Evolutionary conservation across 2,113 vertebrate species (phyloP).

Genomic region (Copsychus sechellarum): DNA sequence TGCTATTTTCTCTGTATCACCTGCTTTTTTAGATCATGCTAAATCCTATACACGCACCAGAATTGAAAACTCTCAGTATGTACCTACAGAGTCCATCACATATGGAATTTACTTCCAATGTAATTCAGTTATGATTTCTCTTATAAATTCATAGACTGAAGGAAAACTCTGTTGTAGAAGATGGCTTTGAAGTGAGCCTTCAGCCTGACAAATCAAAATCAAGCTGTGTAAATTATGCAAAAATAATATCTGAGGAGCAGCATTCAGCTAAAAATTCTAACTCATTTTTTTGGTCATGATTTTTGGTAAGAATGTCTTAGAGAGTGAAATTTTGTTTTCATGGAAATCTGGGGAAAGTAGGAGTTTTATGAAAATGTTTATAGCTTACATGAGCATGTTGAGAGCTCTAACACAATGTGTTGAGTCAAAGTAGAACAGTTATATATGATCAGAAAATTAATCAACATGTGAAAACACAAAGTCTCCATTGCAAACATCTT

Average conservation of each 20-base stretch:
- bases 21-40: neutral
- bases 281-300: neutral
- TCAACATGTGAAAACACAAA: neutral
- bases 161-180: neutral
- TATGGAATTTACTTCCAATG: too few species aligned
- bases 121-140: neutral
- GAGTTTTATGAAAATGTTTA: neutral
- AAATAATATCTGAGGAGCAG: neutral
- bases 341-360: neutral
- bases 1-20: neutral
- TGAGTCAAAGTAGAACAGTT: neutral
- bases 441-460: neutral
- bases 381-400: neutral
- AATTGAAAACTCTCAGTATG: neutral
- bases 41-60: neutral
- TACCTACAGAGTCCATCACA: too few species aligned
- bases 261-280: neutral
- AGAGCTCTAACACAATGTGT: neutral
- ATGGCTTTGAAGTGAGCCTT: neutral
- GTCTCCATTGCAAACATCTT: neutral
- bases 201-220: neutral
- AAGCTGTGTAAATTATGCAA: neutral
- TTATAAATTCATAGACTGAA: neutral
- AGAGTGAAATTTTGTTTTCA: neutral
- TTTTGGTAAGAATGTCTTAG: neutral